A percentile compares a stretch with the other conserved stretches of the same genome.
Evolutionary conservation across 2,888 invertebrate species (phyloP).

Genomic region (Zele albiditarsus): DNA sequence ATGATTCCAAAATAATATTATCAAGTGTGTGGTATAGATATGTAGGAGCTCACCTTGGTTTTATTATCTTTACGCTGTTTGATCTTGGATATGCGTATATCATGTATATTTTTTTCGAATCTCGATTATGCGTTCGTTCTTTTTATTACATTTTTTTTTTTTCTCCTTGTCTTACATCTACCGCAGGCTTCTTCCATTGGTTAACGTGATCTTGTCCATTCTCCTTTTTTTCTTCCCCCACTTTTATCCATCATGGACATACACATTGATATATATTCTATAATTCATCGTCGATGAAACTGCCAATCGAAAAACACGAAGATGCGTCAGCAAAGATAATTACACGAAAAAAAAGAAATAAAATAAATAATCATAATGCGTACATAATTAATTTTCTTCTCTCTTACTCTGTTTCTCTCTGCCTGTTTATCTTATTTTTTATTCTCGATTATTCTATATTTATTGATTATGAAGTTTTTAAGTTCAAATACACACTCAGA

Average conservation of each 20-base stretch:
- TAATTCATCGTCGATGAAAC: slow-evolving; percentile 23
- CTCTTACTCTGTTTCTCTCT: not conserved
- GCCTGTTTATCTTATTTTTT: not conserved
- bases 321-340: not conserved
- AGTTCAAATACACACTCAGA: not conserved
- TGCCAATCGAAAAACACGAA: not conserved
- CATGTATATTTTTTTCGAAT: not conserved
- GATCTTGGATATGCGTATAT: not conserved
- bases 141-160: not conserved
- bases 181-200: slow-evolving; percentile 3
- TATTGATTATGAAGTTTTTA: not conserved
- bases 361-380: not conserved
- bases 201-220: not conserved
- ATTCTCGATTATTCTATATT: not conserved
- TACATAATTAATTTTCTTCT: not conserved
- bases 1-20: slow-evolving; percentile 4
- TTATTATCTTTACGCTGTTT: slow-evolving; percentile 1
- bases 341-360: slow-evolving; percentile 7
- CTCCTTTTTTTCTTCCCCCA: not conserved
- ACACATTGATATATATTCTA: slow-evolving; percentile 3
- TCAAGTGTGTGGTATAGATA: slow-evolving; percentile 7
- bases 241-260: not conserved
- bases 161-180: not conserved
- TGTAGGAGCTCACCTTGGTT: not conserved
- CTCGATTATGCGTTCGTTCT: not conserved